Conservation (phyloP, 2,113 vertebrate species). For the Sialia sialis region DNA sequence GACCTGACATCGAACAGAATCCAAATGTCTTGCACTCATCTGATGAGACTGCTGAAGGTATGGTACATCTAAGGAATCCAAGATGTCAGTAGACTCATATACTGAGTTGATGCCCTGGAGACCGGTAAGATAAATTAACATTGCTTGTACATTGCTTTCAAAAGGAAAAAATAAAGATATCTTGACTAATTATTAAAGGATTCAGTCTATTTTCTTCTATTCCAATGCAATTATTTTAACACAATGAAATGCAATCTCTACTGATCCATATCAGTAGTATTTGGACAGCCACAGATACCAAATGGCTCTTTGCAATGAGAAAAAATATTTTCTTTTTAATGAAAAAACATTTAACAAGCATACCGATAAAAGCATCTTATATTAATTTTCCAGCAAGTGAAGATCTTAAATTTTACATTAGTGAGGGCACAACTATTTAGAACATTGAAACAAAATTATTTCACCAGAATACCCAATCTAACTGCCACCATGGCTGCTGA, state of each 20-base stretch:
- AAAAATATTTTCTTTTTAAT: neutral
- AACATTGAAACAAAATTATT: neutral
- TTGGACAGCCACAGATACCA: neutral
- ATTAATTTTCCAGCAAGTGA: neutral
- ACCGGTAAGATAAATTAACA: neutral
- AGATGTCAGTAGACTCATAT: neutral
- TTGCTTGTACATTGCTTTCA: rapidly evolving
- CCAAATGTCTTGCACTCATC: neutral
- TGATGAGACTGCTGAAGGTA: neutral
- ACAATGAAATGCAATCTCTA: neutral
- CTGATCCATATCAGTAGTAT: neutral
- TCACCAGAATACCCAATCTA: neutral
- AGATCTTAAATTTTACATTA: neutral
- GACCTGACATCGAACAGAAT: neutral
- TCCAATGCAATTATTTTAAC: neutral
- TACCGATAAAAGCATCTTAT: neutral
- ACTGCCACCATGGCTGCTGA: neutral
- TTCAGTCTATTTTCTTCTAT: neutral
- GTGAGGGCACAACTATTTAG: neutral
- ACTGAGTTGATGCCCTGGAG: neutral
- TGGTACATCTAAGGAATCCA: neutral
- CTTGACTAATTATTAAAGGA: neutral
- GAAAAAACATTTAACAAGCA: neutral
- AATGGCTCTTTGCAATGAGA: neutral
- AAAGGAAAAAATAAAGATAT: neutral